These are phyloP conservation scores for Lithophane semibrunnea DNA, from an alignment of 2,888 invertebrate species.

Conservation along the genomic window DNA sequence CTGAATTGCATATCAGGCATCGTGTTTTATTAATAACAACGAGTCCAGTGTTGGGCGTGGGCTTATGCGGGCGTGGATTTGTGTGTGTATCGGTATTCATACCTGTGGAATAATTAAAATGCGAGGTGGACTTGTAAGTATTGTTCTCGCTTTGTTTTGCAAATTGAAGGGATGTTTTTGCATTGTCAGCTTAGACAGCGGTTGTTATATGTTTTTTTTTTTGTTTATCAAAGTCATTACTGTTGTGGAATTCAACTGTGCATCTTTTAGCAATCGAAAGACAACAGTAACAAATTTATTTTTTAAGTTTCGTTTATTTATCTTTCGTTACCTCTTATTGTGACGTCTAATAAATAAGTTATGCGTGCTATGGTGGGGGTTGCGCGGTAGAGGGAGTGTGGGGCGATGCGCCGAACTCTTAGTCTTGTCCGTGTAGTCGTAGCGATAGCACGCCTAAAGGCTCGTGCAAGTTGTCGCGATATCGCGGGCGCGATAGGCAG, in stretches of 20 bases:
- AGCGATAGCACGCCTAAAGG: no score
- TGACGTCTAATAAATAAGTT: no score
- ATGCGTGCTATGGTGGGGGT: no score
- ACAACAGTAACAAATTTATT: not conserved
- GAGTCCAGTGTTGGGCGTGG: slow-evolving; percentile 40
- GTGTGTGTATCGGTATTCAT: slow-evolving; percentile 49
- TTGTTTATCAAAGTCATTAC: not conserved
- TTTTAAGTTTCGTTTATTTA: no score
- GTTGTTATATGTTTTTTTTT: slow-evolving; percentile 1
- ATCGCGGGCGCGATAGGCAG: no score
- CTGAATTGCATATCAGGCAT: slow-evolving; percentile 71
- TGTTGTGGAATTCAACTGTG: not conserved
- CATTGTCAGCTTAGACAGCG: not conserved
- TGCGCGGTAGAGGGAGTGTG: no score
- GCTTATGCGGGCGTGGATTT: slow-evolving; percentile 44
- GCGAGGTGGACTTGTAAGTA: slow-evolving; percentile 9
- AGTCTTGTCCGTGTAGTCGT: no score
- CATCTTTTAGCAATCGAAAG: not conserved
- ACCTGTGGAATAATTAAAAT: slow-evolving; percentile 53
- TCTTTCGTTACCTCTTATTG: not conserved
- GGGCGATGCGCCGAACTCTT: no score
- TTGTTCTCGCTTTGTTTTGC: slow-evolving; percentile 31
- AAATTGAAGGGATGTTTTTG: slow-evolving; percentile 22
- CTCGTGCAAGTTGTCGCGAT: no score
- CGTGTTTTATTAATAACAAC: slow-evolving; percentile 66